Evolutionary conservation across 1,140 invertebrate species (phyloP).

Genomic region (Zaprionus nigranus): DNA sequence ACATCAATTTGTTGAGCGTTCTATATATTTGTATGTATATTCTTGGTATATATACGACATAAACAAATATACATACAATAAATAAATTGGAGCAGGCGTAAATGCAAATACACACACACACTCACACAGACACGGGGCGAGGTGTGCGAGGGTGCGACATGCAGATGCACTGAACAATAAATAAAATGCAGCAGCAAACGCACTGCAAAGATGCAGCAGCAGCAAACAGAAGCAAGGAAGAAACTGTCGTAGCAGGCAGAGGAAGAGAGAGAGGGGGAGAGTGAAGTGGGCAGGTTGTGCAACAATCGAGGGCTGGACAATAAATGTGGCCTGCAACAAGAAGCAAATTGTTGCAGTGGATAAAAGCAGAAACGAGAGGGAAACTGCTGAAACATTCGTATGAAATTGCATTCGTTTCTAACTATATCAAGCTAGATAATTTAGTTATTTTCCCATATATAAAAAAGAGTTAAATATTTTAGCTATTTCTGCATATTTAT

Average conservation of each 20-base stretch:
- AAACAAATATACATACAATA: constrained; percentile 82
- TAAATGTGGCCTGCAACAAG: constrained; percentile 21
- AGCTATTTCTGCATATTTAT: neutral
- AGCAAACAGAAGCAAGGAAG: constrained; percentile 45
- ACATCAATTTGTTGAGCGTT: constrained; percentile 77
- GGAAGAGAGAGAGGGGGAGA: neutral
- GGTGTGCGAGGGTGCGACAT: constrained; percentile 16
- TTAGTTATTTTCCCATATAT: neutral
- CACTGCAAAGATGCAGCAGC: constrained; percentile 64
- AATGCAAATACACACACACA: constrained; percentile 72
- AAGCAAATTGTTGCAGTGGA: neutral
- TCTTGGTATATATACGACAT: constrained; percentile 65
- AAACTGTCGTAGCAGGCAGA: constrained; percentile 2
- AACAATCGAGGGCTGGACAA: constrained; percentile 36
- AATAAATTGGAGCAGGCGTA: constrained; percentile 82
- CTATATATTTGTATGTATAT: neutral
- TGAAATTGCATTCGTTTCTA: too few relatives aligned
- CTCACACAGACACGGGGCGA: constrained; percentile 13
- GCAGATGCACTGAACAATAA: constrained; percentile 35
- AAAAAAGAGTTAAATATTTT: neutral
- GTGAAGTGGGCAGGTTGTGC: neutral
- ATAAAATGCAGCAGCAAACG: constrained; percentile 46
- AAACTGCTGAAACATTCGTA: neutral
- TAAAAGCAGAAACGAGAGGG: neutral
- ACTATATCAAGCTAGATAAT: too few relatives aligned